Evolutionary conservation across 2,113 vertebrate genomes (phyloP).

Genomic region (Myotis lucifugus): DNA sequence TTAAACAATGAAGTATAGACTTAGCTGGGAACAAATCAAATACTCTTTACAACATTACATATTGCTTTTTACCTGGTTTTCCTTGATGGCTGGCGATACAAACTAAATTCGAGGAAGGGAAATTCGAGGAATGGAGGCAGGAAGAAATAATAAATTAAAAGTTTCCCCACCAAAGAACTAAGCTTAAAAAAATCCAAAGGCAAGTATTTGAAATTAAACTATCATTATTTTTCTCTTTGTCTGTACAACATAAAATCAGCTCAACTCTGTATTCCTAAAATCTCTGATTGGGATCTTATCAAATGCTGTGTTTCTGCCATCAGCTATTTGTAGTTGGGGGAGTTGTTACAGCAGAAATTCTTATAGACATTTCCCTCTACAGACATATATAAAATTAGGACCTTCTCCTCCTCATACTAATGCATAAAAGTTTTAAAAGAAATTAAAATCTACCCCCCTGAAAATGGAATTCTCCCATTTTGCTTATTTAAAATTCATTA

Average conservation of each 20-base stretch:
- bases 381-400: not conserved
- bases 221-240: not conserved
- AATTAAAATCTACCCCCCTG: not conserved
- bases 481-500: not conserved
- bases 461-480: not conserved
- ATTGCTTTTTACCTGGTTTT: not conserved
- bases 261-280: not conserved
- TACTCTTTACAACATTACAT: not conserved
- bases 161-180: not conserved
- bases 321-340: not conserved
- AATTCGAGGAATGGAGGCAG: not conserved
- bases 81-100: not conserved
- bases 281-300: not conserved
- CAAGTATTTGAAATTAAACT: slow-evolving; percentile 11
- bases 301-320: not conserved
- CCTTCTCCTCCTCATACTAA: not conserved
- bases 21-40: not conserved
- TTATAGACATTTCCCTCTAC: not conserved
- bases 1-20: not conserved
- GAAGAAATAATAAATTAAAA: not conserved
- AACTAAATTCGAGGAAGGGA: not conserved
- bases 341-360: not conserved
- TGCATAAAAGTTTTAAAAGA: not conserved
- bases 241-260: not conserved
- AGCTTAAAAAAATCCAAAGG: not conserved